These are phyloP conservation scores for Drosophila quadrilineata DNA, from an alignment of 1,140 invertebrate genomes.

Conservation along the genomic window DNA sequence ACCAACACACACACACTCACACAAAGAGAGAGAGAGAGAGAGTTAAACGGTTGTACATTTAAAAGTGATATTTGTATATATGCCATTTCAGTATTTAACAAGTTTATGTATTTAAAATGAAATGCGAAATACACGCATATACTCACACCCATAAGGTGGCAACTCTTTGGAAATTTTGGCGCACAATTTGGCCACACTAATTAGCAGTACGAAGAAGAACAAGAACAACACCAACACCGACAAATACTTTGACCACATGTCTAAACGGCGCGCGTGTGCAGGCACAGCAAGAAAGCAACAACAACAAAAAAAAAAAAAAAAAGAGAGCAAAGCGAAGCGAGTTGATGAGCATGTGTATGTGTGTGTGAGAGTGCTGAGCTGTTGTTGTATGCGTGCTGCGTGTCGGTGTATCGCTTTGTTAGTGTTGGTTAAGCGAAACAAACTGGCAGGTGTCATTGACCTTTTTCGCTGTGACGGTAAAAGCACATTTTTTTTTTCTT, in stretches of 20 bases:
- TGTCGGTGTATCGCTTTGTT: slow-evolving; percentile 15
- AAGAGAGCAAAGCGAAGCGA: slow-evolving; percentile 56
- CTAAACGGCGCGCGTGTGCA: slow-evolving; percentile 50
- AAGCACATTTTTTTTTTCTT: slow-evolving; percentile 48
- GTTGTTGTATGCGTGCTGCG: not conserved
- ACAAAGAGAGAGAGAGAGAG: no score
- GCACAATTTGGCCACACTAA: slow-evolving; percentile 75
- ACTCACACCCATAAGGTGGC: slow-evolving; percentile 17
- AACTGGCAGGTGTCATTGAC: slow-evolving; percentile 77
- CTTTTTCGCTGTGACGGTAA: slow-evolving; percentile 66
- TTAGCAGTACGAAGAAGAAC: slow-evolving; percentile 52
- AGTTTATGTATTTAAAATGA: no score
- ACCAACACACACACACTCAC: slow-evolving; percentile 1
- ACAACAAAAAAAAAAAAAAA: slow-evolving; percentile 21
- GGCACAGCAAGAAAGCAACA: slow-evolving; percentile 21
- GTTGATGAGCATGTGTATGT: slow-evolving; percentile 49
- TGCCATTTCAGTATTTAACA: no score
- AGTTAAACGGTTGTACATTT: no score
- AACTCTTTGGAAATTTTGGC: slow-evolving; percentile 53
- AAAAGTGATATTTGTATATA: no score
- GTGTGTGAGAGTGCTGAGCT: slow-evolving; percentile 1
- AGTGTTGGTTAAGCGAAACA: slow-evolving; percentile 55
- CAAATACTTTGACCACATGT: slow-evolving; percentile 58
- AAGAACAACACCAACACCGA: slow-evolving; percentile 28
- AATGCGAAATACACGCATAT: not conserved